phyloP scores from a whole-genome alignment of 2,888 invertebrate species.

The Disparrhopalites patrizii region DNA sequence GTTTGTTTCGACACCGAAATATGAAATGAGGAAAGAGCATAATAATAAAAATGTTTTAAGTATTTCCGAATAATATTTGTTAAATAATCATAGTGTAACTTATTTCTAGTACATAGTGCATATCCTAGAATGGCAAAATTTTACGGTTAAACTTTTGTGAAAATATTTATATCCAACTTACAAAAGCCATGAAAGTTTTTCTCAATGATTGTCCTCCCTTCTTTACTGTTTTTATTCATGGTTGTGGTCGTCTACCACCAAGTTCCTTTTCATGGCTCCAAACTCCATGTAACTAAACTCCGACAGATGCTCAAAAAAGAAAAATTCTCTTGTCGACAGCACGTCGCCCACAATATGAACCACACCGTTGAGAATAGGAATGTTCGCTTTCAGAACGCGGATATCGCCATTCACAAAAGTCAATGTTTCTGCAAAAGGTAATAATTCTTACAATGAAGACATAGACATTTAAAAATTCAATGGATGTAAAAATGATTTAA shows the following conservation, averaged over 20 bases:
- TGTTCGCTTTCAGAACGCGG: slow-evolving; percentile 49
- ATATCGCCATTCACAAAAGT: slow-evolving; percentile 47
- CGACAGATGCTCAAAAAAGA: slow-evolving; percentile 37
- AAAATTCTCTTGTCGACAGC: slow-evolving; percentile 37
- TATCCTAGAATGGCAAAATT: too few relatives aligned
- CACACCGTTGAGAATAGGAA: slow-evolving; percentile 51
- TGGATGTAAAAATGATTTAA: slow-evolving; percentile 1
- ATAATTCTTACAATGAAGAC: background rate
- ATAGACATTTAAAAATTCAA: slow-evolving; percentile 2
- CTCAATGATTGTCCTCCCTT: too few relatives aligned
- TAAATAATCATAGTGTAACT: too few relatives aligned
- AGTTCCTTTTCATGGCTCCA: slow-evolving; percentile 36
- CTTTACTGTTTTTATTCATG: too few relatives aligned
- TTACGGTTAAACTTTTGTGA: too few relatives aligned
- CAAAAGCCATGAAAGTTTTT: too few relatives aligned
- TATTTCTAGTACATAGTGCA: too few relatives aligned
- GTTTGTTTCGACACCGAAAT: too few relatives aligned
- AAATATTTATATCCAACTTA: too few relatives aligned
- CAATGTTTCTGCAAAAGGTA: slow-evolving; percentile 45
- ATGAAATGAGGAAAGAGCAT: too few relatives aligned
- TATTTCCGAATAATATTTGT: too few relatives aligned
- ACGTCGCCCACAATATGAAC: slow-evolving; percentile 50
- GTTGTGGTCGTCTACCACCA: slow-evolving; percentile 17
- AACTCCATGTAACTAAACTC: slow-evolving; percentile 40
- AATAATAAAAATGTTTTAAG: too few relatives aligned